Conservation (phyloP, 2,113 vertebrate genomes). For the Halichoeres trimaculatus region DNA sequence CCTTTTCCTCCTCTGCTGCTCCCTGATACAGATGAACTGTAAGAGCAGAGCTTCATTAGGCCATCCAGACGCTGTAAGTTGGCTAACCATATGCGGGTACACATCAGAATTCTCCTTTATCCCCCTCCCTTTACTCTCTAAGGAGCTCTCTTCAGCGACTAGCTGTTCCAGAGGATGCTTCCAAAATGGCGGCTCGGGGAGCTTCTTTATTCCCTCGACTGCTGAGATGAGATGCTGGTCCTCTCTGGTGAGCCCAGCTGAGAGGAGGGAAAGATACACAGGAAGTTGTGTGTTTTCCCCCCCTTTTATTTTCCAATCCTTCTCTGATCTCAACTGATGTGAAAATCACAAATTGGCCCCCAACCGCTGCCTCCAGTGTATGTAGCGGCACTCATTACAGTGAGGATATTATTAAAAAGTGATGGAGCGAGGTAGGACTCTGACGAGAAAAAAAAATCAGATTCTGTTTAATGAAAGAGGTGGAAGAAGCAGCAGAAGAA, state of each 20-base stretch:
- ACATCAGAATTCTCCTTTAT: slow-evolving; percentile 52
- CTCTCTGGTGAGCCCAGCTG: slow-evolving; percentile 51
- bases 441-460: slow-evolving; percentile 76
- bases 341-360: slow-evolving; percentile 84
- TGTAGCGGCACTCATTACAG: slow-evolving; percentile 84
- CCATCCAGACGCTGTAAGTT: slow-evolving; percentile 49
- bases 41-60: slow-evolving; percentile 55
- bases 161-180: slow-evolving; percentile 70
- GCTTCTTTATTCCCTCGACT: slow-evolving; percentile 72
- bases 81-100: slow-evolving; percentile 55
- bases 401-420: slow-evolving; percentile 82
- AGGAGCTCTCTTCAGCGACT: slow-evolving; percentile 62
- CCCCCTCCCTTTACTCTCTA: slow-evolving; percentile 36
- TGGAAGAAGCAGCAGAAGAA: slow-evolving; percentile 43
- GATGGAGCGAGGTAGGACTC: slow-evolving; percentile 74
- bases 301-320: slow-evolving; percentile 56
- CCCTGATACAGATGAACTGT: slow-evolving; percentile 11
- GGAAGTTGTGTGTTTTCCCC: slow-evolving; percentile 33
- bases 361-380: slow-evolving; percentile 78
- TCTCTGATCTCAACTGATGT: slow-evolving; percentile 80
- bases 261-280: slow-evolving; percentile 46
- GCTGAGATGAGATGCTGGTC: slow-evolving; percentile 65
- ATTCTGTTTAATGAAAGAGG: slow-evolving; percentile 75
- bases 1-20: slow-evolving; percentile 24
- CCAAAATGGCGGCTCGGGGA: slow-evolving; percentile 74